Evolutionary conservation across 92 coral and sea anemone species (phyloP).

Genomic region (Plumapathes pennacea): DNA sequence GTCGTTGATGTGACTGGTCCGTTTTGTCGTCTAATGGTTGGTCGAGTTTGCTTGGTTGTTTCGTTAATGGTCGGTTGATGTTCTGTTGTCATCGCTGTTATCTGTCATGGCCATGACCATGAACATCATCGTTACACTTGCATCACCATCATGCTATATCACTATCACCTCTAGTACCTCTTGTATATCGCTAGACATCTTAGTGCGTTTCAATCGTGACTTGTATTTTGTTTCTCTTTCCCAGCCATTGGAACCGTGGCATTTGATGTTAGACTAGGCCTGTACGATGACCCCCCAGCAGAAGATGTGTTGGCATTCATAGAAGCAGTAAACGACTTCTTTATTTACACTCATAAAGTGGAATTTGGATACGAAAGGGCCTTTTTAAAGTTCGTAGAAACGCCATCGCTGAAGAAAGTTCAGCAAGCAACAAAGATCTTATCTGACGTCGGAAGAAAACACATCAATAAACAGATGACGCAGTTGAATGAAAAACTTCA

Average conservation of each 20-base stretch:
- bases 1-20: too few relatives aligned
- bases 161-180: too few relatives aligned
- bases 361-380: slow-evolving; percentile 15
- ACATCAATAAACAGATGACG: slow-evolving; percentile 34
- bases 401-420: slow-evolving; percentile 45
- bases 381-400: slow-evolving; percentile 15
- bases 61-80: too few relatives aligned
- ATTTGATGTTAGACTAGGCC: slow-evolving; percentile 49
- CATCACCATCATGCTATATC: too few relatives aligned
- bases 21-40: too few relatives aligned
- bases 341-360: slow-evolving; percentile 18
- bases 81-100: too few relatives aligned
- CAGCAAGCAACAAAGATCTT: slow-evolving; percentile 21
- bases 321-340: slow-evolving; percentile 28
- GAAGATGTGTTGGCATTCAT: slow-evolving; percentile 39
- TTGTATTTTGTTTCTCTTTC: too few relatives aligned
- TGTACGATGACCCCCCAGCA: slow-evolving; percentile 49
- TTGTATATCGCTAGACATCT: too few relatives aligned
- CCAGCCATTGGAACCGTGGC: slow-evolving; percentile 56
- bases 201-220: too few relatives aligned
- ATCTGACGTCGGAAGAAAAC: slow-evolving; percentile 4
- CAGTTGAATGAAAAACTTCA: slow-evolving; percentile 41
- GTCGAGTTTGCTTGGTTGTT: too few relatives aligned
- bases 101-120: too few relatives aligned
- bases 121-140: too few relatives aligned